phyloP scores from a whole-genome alignment of 2,113 vertebrate genomes.

The Upupa epops region DNA sequence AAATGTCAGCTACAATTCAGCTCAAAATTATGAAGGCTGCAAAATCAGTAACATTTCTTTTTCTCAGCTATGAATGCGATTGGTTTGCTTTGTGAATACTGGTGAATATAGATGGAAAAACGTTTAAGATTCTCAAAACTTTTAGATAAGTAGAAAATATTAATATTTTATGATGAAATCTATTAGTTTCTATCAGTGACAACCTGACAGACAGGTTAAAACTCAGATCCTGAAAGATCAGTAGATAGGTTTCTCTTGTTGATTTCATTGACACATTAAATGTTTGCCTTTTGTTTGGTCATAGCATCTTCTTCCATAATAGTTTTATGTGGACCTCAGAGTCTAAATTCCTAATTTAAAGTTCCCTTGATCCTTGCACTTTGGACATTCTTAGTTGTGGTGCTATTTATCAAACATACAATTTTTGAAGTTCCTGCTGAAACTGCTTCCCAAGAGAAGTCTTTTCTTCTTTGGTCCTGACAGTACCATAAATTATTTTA shows the following conservation, averaged over 20 bases:
- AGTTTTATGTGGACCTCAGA: constrained; percentile 35
- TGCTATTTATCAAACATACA: constrained; percentile 61
- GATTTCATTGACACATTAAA: constrained; percentile 32
- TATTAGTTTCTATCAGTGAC: neutral
- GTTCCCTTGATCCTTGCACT: constrained; percentile 62
- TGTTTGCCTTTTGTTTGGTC: constrained; percentile 10
- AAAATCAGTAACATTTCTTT: neutral
- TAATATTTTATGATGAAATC: neutral
- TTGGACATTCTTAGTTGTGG: constrained; percentile 43
- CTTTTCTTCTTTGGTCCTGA: constrained; percentile 54
- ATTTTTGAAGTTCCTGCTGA: constrained; percentile 53
- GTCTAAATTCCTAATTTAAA: constrained; percentile 50
- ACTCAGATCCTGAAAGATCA: neutral
- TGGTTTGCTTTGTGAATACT: neutral
- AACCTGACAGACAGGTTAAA: neutral
- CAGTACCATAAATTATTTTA: constrained; percentile 66
- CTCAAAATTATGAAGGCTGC: neutral
- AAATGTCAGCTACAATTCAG: neutral
- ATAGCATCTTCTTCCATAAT: neutral
- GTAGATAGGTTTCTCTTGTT: neutral
- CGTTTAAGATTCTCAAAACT: neutral
- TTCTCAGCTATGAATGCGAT: neutral
- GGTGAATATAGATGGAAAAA: neutral
- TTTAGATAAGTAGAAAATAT: neutral
- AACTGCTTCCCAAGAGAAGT: constrained; percentile 62